Percentiles rank a stretch among this genome's conserved stretches.
Conservation (phyloP, 37 sponge, comb jelly and placozoan species). For the Crambe crambe region DNA sequence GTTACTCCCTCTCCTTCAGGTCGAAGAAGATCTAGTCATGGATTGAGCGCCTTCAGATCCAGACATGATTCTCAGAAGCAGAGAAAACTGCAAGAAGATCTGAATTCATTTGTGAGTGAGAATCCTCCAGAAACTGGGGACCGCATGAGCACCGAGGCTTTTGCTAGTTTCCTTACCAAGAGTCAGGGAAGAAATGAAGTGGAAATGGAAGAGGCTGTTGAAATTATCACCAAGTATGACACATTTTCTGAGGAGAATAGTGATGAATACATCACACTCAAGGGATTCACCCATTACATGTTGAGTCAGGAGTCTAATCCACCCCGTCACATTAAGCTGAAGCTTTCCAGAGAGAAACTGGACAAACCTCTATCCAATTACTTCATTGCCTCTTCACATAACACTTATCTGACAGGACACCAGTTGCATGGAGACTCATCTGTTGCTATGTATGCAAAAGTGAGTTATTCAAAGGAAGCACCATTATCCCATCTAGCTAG, state of each 20-base stretch:
- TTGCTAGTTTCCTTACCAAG: conserved; percentile 27
- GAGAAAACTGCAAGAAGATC: background rate
- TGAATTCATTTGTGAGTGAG: background rate
- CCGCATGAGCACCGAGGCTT: conserved; percentile 38
- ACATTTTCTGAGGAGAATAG: background rate
- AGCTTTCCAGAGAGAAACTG: conserved; percentile 71
- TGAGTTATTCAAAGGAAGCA: background rate
- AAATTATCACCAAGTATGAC: conserved; percentile 32
- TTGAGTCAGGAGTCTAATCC: conserved; percentile 18
- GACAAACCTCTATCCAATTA: conserved; percentile 83
- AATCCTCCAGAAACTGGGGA: background rate
- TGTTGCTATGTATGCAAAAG: conserved; percentile 67
- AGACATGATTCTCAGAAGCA: background rate
- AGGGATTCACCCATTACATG: conserved; percentile 54
- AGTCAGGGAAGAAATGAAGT: conserved; percentile 15
- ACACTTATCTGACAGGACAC: conserved; percentile 87
- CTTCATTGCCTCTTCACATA: conserved; percentile 89
- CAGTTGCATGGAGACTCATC: conserved; percentile 80
- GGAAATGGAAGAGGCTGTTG: conserved; percentile 8
- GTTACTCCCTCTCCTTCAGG: background rate
- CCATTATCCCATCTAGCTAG: no score
- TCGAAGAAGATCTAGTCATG: conserved; percentile 30
- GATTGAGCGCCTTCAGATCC: background rate
- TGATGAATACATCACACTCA: conserved; percentile 16
- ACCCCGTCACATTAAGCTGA: background rate